Evolutionary conservation across 2,113 vertebrate genomes (phyloP), one percentile per base, ranked within the genome.

Genomic region (Chionis minor): DNA sequence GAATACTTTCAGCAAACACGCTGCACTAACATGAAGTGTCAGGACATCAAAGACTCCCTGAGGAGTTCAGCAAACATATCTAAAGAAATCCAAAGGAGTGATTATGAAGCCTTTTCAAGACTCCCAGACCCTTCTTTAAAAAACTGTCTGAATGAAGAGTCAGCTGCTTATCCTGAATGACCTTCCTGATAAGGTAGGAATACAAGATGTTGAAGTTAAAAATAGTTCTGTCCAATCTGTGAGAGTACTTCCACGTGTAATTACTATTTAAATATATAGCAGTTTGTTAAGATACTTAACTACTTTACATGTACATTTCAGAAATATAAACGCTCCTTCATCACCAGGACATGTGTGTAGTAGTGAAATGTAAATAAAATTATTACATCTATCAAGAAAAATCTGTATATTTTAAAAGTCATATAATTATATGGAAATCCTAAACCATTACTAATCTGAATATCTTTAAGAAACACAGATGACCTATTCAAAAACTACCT

Each of bases 11-110:
- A 70, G 95, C 92, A 97, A 97, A 97, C 88, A 94, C 10, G 15
- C 47, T 79, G 88, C 73, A 92, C 66, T 94, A 95, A 91, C 7
- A 6, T 2, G 21, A 91, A 94, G 82, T 96, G 91, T 97, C 90
- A 96, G 87, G 77, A 91, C 97, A 97, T 98, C 81, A 98, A 97
- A 98, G 93, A 20, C 69, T 95, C 95, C 95, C 96, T 21, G 24
- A 96, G 94, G 95, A 98, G 93, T 87, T 91, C 71, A 67, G 93
- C 83, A 96, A 96, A 97, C 71, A 81, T 88, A 97, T 72, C 90
- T 94, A 78, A 97, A 61, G 81, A 94, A 97, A 97, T 83, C 77
- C 93, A 91, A 94, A 71, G 18, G 30, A 59, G 14, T 86, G 69
- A 95, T 96, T 84, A 95, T 14, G 7, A 96, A 59, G 88, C 73